Evolutionary conservation across 2,797 vertebrate species (phyloP).

Genomic region (Acrossocheilus fasciatus): DNA sequence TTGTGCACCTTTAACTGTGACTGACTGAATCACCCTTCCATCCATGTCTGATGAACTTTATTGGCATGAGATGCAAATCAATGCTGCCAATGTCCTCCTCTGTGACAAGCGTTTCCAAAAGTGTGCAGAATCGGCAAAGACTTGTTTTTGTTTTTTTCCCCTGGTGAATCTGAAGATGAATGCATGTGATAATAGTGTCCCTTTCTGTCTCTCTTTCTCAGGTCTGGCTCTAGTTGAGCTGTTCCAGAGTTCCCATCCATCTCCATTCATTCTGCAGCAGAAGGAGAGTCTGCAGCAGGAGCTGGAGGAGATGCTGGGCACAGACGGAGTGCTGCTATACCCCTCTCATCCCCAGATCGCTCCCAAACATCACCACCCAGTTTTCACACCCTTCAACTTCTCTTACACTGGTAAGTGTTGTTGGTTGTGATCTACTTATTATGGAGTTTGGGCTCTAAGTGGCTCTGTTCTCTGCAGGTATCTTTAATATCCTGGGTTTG

Average conservation of each 20-base stretch:
- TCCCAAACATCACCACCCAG: conserved; percentile 86
- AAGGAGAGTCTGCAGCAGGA: conserved; percentile 83
- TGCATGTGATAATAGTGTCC: neutral
- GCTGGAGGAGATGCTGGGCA: conserved; percentile 83
- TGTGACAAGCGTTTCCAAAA: neutral
- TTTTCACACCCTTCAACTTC: conserved; percentile 88
- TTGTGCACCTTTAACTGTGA: neutral
- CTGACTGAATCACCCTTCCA: neutral
- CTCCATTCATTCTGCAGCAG: conserved; percentile 75
- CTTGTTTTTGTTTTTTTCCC: neutral
- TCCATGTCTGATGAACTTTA: neutral
- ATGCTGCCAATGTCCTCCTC: neutral
- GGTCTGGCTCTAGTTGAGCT: conserved; percentile 80
- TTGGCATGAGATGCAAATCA: neutral
- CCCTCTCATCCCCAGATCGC: conserved; percentile 87
- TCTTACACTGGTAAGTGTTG: conserved; percentile 85
- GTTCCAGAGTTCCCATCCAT: conserved; percentile 61
- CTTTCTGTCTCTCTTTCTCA: conserved; percentile 60
- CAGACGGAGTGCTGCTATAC: conserved; percentile 86
- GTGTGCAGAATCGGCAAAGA: neutral
- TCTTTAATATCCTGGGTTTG: conserved; percentile 88
- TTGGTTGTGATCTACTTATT: neutral
- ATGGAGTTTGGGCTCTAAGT: neutral
- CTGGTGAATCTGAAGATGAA: neutral
- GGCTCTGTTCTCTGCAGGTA: conserved; percentile 69